Conservation (phyloP, 2,113 vertebrate species). For the Nipponia nippon region DNA sequence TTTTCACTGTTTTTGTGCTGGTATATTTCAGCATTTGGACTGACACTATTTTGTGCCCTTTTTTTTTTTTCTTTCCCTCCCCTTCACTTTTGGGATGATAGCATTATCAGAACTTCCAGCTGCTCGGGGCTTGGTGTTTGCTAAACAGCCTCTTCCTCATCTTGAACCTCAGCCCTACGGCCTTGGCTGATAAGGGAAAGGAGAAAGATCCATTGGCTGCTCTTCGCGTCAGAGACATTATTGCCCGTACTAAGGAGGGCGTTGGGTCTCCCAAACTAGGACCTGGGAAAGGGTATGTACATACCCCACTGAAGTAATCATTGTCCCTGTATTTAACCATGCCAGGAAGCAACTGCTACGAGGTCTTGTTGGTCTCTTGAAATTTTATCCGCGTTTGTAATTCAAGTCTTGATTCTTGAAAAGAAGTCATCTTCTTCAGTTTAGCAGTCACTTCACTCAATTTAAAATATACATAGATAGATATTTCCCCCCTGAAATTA, state of each 20-base stretch:
- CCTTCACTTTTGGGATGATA: slow-evolving; percentile 40
- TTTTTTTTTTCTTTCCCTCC: neutral
- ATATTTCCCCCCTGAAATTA: neutral
- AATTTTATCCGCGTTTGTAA: neutral
- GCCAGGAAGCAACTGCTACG: fast-evolving
- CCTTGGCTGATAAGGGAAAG: slow-evolving; percentile 96
- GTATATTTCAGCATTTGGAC: neutral
- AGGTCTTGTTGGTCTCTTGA: neutral
- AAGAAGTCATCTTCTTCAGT: neutral
- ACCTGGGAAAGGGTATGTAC: slow-evolving; percentile 91
- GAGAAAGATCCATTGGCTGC: slow-evolving; percentile 97
- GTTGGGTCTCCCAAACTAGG: slow-evolving; percentile 96
- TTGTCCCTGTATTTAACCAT: neutral
- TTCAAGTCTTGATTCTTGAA: neutral
- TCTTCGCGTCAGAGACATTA: slow-evolving; percentile 91
- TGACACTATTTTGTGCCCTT: neutral
- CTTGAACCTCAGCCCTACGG: slow-evolving; percentile 93
- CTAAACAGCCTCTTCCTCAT: slow-evolving; percentile 98
- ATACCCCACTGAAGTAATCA: neutral
- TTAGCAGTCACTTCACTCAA: neutral
- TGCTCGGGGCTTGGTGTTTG: slow-evolving; percentile 96
- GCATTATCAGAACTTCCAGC: slow-evolving; percentile 99
- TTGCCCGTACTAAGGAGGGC: slow-evolving; percentile 91
- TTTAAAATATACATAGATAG: neutral
- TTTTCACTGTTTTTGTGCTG: neutral